phyloP scores from a whole-genome alignment of 2,797 vertebrate genomes.

The Sebastes jordani region DNA sequence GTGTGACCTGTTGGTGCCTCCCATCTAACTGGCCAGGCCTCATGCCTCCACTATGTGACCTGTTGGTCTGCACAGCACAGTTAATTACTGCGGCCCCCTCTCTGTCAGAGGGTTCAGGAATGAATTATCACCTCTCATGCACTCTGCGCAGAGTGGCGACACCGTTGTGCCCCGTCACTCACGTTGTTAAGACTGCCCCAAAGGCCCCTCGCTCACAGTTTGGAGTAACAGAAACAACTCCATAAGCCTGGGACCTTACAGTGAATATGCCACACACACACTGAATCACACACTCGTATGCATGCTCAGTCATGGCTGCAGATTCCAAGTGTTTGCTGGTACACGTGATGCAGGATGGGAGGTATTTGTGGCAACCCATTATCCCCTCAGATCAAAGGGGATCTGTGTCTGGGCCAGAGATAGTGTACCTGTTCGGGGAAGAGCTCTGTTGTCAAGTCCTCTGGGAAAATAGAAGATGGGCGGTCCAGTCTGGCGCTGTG shows the following conservation, averaged over 20 bases:
- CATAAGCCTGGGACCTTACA: neutral
- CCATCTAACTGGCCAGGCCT: conserved; percentile 33
- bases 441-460: conserved; percentile 46
- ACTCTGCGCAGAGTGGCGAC: conserved; percentile 7
- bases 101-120: conserved; percentile 60
- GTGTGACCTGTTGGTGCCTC: conserved; percentile 37
- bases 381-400: conserved; percentile 75
- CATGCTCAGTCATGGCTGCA: conserved; percentile 8
- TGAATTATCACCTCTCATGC: conserved; percentile 73
- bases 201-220: conserved; percentile 19
- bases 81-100: conserved; percentile 60
- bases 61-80: conserved; percentile 40
- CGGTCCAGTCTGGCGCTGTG: conserved; percentile 36
- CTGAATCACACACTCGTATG: neutral
- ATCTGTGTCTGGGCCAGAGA: conserved; percentile 62
- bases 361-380: conserved; percentile 71
- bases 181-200: conserved; percentile 24
- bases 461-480: conserved; percentile 50
- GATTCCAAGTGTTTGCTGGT: conserved; percentile 39
- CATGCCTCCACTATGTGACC: conserved; percentile 52
- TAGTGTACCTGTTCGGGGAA: conserved; percentile 53
- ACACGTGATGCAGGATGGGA: conserved; percentile 51
- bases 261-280: neutral
- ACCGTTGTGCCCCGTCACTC: conserved; percentile 34
- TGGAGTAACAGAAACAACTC: conserved; percentile 32